A percentile compares a stretch with the other conserved stretches of the same genome.
Conservation (phyloP, 2,797 vertebrate genomes). For the Crypturellus tataupa region DNA sequence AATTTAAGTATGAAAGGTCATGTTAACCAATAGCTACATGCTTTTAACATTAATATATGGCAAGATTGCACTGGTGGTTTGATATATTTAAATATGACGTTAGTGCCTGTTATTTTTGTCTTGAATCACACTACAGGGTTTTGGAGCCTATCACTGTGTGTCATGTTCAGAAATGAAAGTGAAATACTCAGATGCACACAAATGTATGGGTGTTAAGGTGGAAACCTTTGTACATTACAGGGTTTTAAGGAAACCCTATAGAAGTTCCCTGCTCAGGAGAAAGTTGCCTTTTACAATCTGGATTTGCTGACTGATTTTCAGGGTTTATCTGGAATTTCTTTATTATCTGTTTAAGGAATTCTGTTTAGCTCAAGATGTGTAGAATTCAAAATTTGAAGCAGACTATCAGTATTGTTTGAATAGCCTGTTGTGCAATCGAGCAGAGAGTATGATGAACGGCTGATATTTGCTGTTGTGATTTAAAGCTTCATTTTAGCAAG, state of each 20-base stretch:
- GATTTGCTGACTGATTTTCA: neutral
- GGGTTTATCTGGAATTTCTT: neutral
- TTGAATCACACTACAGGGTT: neutral
- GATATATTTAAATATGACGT: slow-evolving; percentile 41
- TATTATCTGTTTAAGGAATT: neutral
- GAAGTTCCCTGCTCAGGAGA: neutral
- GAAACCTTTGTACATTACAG: neutral
- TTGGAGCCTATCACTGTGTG: neutral
- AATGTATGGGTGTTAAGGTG: neutral
- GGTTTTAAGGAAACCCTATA: neutral
- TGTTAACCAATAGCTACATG: neutral
- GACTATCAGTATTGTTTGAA: neutral
- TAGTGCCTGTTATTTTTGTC: slow-evolving; percentile 38
- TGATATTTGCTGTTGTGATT: neutral
- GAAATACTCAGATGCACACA: neutral
- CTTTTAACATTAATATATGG: slow-evolving; percentile 6
- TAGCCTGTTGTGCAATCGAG: neutral
- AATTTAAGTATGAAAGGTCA: slow-evolving; percentile 56
- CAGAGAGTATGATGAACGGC: neutral
- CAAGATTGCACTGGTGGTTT: slow-evolving; percentile 10
- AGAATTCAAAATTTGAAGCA: neutral
- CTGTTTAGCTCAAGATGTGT: neutral
- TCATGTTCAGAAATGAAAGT: slow-evolving; percentile 36
- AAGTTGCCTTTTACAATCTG: neutral
- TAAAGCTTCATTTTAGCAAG: neutral